phyloP scores from a whole-genome alignment of 2,797 vertebrate genomes.

The Sebastes alutus region DNA sequence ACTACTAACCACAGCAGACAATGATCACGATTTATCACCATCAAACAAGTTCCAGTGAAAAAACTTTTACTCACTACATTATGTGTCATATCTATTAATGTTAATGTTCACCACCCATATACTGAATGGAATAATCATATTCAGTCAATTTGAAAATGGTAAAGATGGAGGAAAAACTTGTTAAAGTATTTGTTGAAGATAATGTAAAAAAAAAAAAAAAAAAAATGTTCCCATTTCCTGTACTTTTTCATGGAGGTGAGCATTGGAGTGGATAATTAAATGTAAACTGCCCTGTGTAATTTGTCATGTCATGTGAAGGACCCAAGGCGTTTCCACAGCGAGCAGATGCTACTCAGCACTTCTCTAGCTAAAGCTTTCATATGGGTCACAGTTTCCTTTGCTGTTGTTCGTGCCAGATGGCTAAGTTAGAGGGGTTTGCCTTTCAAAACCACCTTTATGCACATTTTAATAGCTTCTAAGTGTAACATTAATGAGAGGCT shows the following conservation, averaged over 20 bases:
- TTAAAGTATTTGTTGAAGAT: slow-evolving; percentile 25
- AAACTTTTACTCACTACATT: neutral
- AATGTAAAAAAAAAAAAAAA: slow-evolving; percentile 16
- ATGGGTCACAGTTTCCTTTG: slow-evolving; percentile 81
- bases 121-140: neutral
- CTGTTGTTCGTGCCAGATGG: slow-evolving; percentile 78
- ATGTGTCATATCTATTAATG: neutral
- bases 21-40: slow-evolving; percentile 38
- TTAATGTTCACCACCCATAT: neutral
- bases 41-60: slow-evolving; percentile 24
- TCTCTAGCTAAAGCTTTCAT: slow-evolving; percentile 78
- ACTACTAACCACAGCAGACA: slow-evolving; percentile 41
- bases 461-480: slow-evolving; percentile 65
- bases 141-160: slow-evolving; percentile 11
- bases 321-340: slow-evolving; percentile 79
- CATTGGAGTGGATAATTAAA: slow-evolving; percentile 84
- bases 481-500: slow-evolving; percentile 53
- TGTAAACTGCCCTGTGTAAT: slow-evolving; percentile 83
- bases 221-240: slow-evolving; percentile 23
- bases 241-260: slow-evolving; percentile 65
- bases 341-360: slow-evolving; percentile 86
- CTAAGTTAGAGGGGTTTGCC: slow-evolving; percentile 59
- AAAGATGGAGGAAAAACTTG: neutral
- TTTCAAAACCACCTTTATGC: slow-evolving; percentile 65
- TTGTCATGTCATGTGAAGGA: slow-evolving; percentile 84